Conservation (phyloP, 1,140 invertebrate species). For the Drosophila miranda region DNA sequence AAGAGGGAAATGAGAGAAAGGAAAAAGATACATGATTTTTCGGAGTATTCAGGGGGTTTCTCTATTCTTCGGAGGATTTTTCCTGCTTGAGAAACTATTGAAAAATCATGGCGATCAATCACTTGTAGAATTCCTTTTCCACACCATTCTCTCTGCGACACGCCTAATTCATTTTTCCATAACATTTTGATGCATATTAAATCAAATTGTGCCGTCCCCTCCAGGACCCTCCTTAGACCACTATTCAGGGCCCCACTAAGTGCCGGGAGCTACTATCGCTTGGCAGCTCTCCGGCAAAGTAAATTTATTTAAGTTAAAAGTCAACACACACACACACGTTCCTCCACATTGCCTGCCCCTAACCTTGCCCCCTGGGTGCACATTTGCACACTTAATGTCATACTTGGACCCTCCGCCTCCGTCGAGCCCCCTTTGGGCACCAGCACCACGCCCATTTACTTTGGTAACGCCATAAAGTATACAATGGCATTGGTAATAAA, state of each 20-base stretch:
- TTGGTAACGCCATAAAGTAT: conserved; percentile 66
- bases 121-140: no score
- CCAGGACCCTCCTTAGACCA: not conserved
- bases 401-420: conserved; percentile 23
- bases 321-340: conserved; percentile 27
- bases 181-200: conserved; percentile 12
- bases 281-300: conserved; percentile 29
- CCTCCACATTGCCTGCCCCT: not conserved
- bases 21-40: no score
- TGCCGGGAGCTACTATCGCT: conserved; percentile 7
- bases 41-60: no score
- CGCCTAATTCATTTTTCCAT: not conserved
- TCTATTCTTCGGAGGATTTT: no score
- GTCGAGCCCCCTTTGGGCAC: not conserved
- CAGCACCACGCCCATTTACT: conserved; percentile 54
- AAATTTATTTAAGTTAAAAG: conserved; percentile 67
- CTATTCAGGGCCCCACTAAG: not conserved
- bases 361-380: conserved; percentile 21
- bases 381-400: conserved; percentile 64
- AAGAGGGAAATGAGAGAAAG: no score
- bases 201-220: conserved; percentile 8
- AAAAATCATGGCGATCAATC: no score
- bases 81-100: no score
- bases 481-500: conserved; percentile 70
- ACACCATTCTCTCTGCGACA: no score